Conservation (phyloP, 2,113 vertebrate species). For the Electrona antarctica region DNA sequence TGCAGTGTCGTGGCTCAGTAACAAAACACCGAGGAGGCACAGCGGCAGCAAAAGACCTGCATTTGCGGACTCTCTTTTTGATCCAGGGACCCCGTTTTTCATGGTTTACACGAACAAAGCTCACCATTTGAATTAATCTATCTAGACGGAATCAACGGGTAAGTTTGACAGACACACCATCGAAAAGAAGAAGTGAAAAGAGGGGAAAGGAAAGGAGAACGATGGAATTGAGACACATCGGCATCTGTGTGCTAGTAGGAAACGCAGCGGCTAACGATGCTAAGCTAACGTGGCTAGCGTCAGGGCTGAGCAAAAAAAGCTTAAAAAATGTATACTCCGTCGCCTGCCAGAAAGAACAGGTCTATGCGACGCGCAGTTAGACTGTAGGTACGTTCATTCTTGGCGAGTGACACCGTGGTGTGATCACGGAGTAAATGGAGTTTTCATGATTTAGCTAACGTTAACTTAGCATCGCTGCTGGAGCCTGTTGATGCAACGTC, state of each 20-base stretch:
- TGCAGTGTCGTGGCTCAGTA: conserved; percentile 84
- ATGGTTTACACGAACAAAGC: conserved; percentile 45
- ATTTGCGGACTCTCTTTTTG: conserved; percentile 36
- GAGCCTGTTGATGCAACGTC: conserved; percentile 55
- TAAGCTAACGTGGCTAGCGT: conserved; percentile 54
- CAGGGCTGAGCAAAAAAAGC: not conserved
- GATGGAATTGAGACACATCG: conserved; percentile 28
- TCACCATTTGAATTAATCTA: conserved; percentile 36
- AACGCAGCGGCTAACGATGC: conserved; percentile 52
- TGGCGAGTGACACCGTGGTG: too few species aligned
- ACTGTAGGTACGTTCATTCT: too few species aligned
- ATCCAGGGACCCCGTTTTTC: conserved; percentile 38
- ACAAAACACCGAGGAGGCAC: conserved; percentile 68
- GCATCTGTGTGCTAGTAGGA: conserved; percentile 38
- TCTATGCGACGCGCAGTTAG: too few species aligned
- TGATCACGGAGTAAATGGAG: too few species aligned
- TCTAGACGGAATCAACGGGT: conserved; percentile 66
- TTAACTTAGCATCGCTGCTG: not conserved
- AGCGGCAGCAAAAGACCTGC: conserved; percentile 56
- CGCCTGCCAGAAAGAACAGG: too few species aligned
- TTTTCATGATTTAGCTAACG: too few species aligned
- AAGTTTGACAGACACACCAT: conserved; percentile 26
- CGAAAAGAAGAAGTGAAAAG: too few species aligned
- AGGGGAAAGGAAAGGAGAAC: not conserved
- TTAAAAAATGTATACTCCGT: not conserved